Base-by-base conservation (phyloP, 2,888 invertebrate species). In the Athripsodes cinereus region DNA sequence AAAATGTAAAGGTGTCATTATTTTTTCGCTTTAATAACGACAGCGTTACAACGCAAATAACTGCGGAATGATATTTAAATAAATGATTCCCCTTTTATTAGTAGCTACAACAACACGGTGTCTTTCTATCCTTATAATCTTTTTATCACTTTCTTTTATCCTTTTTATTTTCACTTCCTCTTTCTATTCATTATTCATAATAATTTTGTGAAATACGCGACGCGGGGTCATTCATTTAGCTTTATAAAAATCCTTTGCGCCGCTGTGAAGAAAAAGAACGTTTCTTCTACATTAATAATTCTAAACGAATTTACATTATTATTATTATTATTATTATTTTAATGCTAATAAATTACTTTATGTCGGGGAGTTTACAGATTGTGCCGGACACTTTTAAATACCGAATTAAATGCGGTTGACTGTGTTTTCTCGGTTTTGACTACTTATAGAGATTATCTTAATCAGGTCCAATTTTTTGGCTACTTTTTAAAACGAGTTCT, bases 41-140 rank as follows among this genome's bases (percentile, higher is more conserved):
- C n/a, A n/a, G n/a, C n/a, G n/a, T n/a, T 22, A 52, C 60, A 60
- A 61, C 40, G 55, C 60, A 62, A 62, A 61, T 61, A 59, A 57
- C 58, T 60, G 60, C 57, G 57, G 53, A 62, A 62, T n/a, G n/a
- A n/a, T 62, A 62, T 62, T 62, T 62, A 62, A 59, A 62, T 62
- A 62, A 62, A 62, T 62, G 62, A 62, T 61, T 59, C 60, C 40
- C 59, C 55, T 57, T 59, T 56, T 52, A 60, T 58, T 60, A 58
- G 57, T 53, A n/a, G n/a, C n/a, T n/a, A n/a, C 22, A 61, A 58
- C 61, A 57, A 35, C 57, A 50, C 34, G 62, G 62, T 60, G 62
- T 62, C 62, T 59, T 59, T 60, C 60, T 55, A 55, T 40, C 40
- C 13, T 40, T 40, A 26, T 62, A 62, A 62, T 62, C 62, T 61